These are phyloP conservation scores for Leucopsar rothschildi DNA, from an alignment of 2,113 vertebrate genomes.

Conservation along the genomic window DNA sequence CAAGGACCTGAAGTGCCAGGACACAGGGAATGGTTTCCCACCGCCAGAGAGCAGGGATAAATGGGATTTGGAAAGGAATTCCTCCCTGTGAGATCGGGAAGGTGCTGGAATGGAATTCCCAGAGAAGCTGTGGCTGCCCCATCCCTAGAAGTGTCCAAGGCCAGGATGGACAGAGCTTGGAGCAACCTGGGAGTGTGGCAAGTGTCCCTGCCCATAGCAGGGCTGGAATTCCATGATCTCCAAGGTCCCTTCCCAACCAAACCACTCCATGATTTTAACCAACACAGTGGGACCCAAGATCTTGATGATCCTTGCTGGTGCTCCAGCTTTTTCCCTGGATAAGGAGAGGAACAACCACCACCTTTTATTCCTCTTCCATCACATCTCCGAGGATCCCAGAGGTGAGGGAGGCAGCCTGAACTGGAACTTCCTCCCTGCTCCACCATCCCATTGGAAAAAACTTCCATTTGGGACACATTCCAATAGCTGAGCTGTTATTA, in stretches of 20 bases:
- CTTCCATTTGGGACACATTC: not conserved
- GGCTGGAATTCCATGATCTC: not conserved
- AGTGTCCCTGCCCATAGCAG: not conserved
- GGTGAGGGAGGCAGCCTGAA: rapidly evolving
- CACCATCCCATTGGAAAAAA: not conserved
- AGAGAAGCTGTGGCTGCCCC: not conserved
- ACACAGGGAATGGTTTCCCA: not conserved
- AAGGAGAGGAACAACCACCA: not conserved
- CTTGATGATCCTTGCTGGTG: not conserved
- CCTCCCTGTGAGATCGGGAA: not conserved
- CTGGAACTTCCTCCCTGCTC: not conserved
- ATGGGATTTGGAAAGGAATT: not conserved
- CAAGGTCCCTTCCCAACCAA: not conserved
- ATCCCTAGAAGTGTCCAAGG: not conserved
- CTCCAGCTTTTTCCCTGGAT: not conserved
- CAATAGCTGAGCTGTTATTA: not conserved
- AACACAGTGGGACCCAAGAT: rapidly evolving
- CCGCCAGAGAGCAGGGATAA: not conserved
- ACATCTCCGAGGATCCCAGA: not conserved
- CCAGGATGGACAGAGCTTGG: rapidly evolving
- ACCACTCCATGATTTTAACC: not conserved
- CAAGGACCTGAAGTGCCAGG: not conserved
- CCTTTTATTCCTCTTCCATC: not conserved
- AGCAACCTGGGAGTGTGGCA: not conserved
- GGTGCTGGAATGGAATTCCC: not conserved